phyloP scores from a whole-genome alignment of 2,888 invertebrate species.

The Lobophora halterata region DNA sequence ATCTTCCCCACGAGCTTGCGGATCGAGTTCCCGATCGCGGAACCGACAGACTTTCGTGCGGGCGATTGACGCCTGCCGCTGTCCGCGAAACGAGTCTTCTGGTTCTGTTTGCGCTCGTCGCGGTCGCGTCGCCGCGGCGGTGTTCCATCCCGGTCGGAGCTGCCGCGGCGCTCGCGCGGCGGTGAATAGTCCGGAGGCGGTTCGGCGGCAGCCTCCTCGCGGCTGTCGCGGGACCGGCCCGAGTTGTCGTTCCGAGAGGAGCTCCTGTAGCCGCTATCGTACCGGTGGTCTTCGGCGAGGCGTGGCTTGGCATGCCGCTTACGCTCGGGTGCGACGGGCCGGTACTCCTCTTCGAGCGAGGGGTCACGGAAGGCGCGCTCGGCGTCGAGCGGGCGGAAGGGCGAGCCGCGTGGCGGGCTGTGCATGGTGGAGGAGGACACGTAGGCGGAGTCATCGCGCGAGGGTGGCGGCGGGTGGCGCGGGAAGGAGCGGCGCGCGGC shows the following conservation, averaged over 20 bases:
- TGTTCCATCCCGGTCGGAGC: constrained; percentile 67
- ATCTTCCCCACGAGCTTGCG: constrained; percentile 91
- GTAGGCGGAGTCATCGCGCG: constrained; percentile 80
- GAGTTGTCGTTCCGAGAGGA: constrained; percentile 79
- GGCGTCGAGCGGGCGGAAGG: constrained; percentile 68
- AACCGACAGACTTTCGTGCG: constrained; percentile 77
- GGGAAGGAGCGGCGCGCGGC: constrained; percentile 66
- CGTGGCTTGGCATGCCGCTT: constrained; percentile 82
- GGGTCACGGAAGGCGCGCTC: constrained; percentile 75
- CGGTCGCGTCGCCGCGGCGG: constrained; percentile 72
- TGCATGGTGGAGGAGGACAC: constrained; percentile 80
- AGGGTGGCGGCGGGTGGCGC: constrained; percentile 74
- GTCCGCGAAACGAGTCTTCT: constrained; percentile 86
- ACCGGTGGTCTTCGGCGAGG: constrained; percentile 72
- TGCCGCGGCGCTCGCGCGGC: constrained; percentile 72
- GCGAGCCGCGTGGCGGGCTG: constrained; percentile 78
- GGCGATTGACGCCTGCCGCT: constrained; percentile 65
- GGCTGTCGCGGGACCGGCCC: constrained; percentile 70
- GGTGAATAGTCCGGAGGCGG: constrained; percentile 88
- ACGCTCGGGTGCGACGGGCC: constrained; percentile 84
- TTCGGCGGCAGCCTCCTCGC: constrained; percentile 78
- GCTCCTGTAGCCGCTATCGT: constrained; percentile 80
- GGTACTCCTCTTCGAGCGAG: constrained; percentile 72
- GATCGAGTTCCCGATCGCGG: constrained; percentile 88
- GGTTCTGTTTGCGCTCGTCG: constrained; percentile 82